These are phyloP conservation scores for Connochaetes taurinus DNA, from an alignment of 2,113 vertebrate species.

Conservation along the genomic window DNA sequence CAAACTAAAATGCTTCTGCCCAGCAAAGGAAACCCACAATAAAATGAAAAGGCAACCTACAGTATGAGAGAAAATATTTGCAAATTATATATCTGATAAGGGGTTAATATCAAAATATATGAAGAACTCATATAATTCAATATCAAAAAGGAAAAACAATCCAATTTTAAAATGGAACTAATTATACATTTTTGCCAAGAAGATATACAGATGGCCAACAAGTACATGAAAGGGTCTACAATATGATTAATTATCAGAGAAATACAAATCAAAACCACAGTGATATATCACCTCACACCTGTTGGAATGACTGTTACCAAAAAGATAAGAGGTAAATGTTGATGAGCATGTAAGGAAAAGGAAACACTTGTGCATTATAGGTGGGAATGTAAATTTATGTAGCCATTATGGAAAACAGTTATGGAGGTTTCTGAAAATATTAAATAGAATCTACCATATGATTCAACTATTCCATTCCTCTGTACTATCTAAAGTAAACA, in stretches of 20 bases:
- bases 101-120: background rate
- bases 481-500: background rate
- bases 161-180: background rate
- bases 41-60: background rate
- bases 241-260: background rate
- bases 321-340: background rate
- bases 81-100: background rate
- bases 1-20: background rate
- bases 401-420: background rate
- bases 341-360: background rate
- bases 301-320: background rate
- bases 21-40: background rate
- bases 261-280: background rate
- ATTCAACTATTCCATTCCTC: background rate
- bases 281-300: background rate
- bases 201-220: background rate
- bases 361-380: too few species aligned
- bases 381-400: background rate
- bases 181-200: background rate
- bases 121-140: background rate
- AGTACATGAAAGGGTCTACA: background rate
- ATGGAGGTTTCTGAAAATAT: background rate
- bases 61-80: background rate
- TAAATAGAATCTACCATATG: background rate
- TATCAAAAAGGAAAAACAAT: background rate